Base-by-base conservation (phyloP, 1,140 invertebrate genomes). In the Triops cancriformis region DNA sequence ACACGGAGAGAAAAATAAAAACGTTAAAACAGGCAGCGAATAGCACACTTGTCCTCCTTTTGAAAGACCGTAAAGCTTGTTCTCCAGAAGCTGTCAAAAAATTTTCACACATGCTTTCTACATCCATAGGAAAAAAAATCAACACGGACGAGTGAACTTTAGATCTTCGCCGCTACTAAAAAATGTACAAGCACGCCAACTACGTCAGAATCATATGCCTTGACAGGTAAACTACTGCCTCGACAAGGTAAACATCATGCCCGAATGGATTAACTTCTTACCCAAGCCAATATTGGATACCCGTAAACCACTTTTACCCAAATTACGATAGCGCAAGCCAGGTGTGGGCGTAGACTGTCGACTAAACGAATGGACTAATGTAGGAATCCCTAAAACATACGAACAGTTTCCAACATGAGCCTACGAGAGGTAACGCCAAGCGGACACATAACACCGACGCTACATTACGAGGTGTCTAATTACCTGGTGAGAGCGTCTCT, bases 251-350 rank as follows among this genome's bases (percentile, higher is more conserved):
- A 64, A 23, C 18, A 64, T 6, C 51, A 64, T 64, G 51, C 51
- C 51, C 14, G 51, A 7, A 64, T n/a, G 14, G 11, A 0, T 64
- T 23, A 64, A 80, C 77, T 77, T 85, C 87, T 86, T 87, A 90
- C 91, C 91, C 82, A 97, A 87, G 79, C 94, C 95, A 82, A 97
- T 91, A 84, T 94, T 96, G 80, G 94, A 96, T 75, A 97, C 94
- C 80, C 94, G 88, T 79, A 97, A 88, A 75, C 95, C 95, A 82
- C 93, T 95, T 86, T 97, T 97, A 76, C 95, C 95, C 79, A 97
- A 88, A 86, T 97, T 97, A 84, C 94, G 90, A 86, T 94, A 94
- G 23, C 93, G 89, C 81, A 95, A 88, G 45, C 93, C 94, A 76
- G 92, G 91, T 79, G 89, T 90, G 82, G 91, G 83, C 80, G 88